phyloP scores from a whole-genome alignment of 2,797 vertebrate species.

The Podarcis siculus region DNA sequence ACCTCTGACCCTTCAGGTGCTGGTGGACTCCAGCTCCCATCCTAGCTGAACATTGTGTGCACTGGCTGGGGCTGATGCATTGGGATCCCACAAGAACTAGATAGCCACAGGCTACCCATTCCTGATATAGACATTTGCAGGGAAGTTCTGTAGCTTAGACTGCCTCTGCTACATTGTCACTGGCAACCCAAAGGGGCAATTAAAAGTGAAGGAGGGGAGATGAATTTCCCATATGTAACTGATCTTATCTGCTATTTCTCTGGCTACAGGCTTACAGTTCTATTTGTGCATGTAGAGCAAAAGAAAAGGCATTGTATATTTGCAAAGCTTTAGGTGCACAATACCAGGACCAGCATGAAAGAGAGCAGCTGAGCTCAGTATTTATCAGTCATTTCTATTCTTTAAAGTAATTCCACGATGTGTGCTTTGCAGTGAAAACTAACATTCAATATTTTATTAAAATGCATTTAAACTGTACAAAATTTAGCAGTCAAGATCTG shows the following conservation, averaged over 20 bases:
- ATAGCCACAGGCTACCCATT: no score
- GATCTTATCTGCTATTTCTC: neutral
- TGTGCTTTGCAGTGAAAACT: constrained; percentile 18
- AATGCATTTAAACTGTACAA: neutral
- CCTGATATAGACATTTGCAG: no score
- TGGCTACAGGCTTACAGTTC: constrained; percentile 13
- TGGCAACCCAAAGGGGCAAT: no score
- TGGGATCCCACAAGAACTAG: no score
- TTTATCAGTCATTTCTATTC: constrained; percentile 30
- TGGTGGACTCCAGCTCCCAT: no score
- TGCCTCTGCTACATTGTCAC: no score
- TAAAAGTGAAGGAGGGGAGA: no score
- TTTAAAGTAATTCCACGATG: constrained; percentile 4
- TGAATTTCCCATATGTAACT: neutral
- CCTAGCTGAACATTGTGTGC: no score
- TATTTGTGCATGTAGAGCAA: neutral
- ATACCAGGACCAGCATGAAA: constrained; percentile 7
- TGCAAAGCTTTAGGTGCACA: neutral
- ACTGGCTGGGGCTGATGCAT: no score
- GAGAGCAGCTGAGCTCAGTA: neutral
- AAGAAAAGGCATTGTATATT: neutral
- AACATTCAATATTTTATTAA: neutral
- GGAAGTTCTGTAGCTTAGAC: no score
- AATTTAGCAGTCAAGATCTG: constrained; percentile 35
- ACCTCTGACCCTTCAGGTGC: no score